Evolutionary conservation across 2,113 vertebrate species (phyloP), one percentile per base, ranked within the genome.

Genomic region (Pomatostomus ruficeps): DNA sequence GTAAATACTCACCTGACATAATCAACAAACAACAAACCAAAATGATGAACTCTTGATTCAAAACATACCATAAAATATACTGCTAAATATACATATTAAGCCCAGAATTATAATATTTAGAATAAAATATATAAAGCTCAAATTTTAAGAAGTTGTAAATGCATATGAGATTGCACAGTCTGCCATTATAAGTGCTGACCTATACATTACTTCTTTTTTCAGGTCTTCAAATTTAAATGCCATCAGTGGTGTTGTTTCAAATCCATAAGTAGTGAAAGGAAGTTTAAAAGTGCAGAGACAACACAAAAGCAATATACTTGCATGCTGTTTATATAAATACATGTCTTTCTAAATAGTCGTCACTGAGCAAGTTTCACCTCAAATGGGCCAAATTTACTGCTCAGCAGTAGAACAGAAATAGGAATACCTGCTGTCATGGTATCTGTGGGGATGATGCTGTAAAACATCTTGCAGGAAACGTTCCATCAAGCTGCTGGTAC

Each of bases 401-500:
- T 88, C 36, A 75, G 51, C 22, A 88, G 21, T 24, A 9, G n/a
- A 91, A 83, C 6, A 93, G 42, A 74, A 59, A 19, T 22, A 76
- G 68, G 9, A 81, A 77, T 98, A 99, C 99, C 98, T 98, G 97
- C 85, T 96, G 88, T 99, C 98, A 16, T 97, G 95, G 88, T 98
- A 99, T 95, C 93, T 96, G 92, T 98, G 96, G 0, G 99, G 99
- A 97, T 99, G 99, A 93, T 99, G 98, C 43, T 97, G 96, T 42
- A 99, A 93, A 40, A 99, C 99, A 48, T 99, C 99, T 85, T 99
- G 98, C 70, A 99, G 97, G 93, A 99, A 99, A 79, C 99, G 98
- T 15, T 99, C 99, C 98, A 99, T 97, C 89, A 99, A 70, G 52
- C 97, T 98, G 38, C 77, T 90, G 46, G 97, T 87, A 59, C 93